phyloP scores from a whole-genome alignment of 1,140 invertebrate species.

The roundworm (Caenorhabditis elegans) region WBcel235 BX284605.5:8228501-8229000 shows the following conservation, averaged over 20 bases:
- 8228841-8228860: not conserved
- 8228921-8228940: not conserved
- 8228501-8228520: not conserved
- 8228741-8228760: conserved; percentile 6
- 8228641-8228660: not conserved
- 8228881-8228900: not conserved
- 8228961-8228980: not conserved
- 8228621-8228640: not conserved
- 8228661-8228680: not conserved
- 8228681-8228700: not conserved
- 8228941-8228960: conserved; percentile 17
- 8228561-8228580: not conserved
- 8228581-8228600: not conserved
- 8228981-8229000: not conserved
- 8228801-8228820: not conserved
- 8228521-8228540: not conserved
- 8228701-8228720: conserved; percentile 6
- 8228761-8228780: not conserved
- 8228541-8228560: not conserved
- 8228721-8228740: not conserved
- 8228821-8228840: not conserved
- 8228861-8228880: not conserved
- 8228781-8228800: not conserved
- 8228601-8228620: not conserved
- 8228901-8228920: conserved; percentile 24